Evolutionary conservation across 1,140 invertebrate species (phyloP).

Genomic region (Aculops lycopersici): DNA sequence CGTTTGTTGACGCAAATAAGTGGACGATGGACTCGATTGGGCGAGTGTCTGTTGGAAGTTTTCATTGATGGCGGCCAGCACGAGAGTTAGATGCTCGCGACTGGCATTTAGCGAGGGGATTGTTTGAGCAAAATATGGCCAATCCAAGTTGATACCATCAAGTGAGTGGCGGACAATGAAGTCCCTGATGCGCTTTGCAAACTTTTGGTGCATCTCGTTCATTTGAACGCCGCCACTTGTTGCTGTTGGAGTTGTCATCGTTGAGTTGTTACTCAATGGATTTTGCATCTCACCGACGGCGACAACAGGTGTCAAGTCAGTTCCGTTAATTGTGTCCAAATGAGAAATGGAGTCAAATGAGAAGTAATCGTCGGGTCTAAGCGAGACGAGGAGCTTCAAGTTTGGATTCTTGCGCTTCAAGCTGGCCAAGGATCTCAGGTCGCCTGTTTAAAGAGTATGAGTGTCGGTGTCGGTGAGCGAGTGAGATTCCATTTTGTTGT

Average conservation of each 20-base stretch:
- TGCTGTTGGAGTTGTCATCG: conserved; percentile 2
- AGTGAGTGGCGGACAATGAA: conserved; percentile 6
- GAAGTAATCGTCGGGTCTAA: conserved; percentile 2
- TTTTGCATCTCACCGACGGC: background rate
- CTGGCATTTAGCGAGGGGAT: background rate
- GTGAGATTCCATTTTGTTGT: too few species aligned
- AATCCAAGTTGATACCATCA: conserved; percentile 9
- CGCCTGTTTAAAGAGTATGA: too few species aligned
- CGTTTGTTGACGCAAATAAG: background rate
- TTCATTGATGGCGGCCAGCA: background rate
- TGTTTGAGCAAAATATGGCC: conserved; percentile 5
- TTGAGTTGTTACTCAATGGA: background rate
- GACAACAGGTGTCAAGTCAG: background rate
- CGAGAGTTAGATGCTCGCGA: background rate
- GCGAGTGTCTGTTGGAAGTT: background rate
- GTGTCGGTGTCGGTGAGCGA: too few species aligned
- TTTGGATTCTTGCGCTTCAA: conserved; percentile 5
- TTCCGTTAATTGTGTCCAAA: background rate
- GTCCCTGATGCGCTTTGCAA: conserved; percentile 6
- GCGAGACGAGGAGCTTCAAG: conserved; percentile 7
- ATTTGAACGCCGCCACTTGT: background rate
- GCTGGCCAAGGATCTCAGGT: conserved; percentile 3
- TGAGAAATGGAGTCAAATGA: background rate
- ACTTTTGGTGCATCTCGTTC: conserved; percentile 2
- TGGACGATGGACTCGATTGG: background rate